Evolutionary conservation across 2,797 vertebrate genomes (phyloP), one percentile per base, ranked within the genome.

Genomic region (Clarias laeviceps): DNA sequence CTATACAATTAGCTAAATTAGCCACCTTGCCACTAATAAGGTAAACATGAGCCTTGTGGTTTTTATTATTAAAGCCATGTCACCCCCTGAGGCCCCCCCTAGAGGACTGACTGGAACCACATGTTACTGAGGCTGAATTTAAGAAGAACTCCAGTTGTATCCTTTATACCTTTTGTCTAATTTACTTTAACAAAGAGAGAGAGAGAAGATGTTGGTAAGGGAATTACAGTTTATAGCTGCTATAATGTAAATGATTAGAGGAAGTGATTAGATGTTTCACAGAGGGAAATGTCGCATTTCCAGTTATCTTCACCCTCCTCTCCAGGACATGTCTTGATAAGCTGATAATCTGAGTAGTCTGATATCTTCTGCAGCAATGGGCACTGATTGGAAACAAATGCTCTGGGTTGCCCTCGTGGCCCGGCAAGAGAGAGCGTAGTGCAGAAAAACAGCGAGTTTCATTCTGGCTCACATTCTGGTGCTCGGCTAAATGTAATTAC

Each of bases 1-100:
- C 93, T 93, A 92, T 92, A 93, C 95, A 94, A 94, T 94, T 94
- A 94, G 92, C 85, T 94, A 94, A 84, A 95, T 96, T 96, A 95
- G 94, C 93, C 91, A 94, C 93, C 92, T 91, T 85, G 1, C 79
- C 57, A 86, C 91, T 95, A 95, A 96, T 95, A 94, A 94, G 91
- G 93, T 94, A 94, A 95, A 95, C 92, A 95, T 94, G 88, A 90
- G 91, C 92, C 88, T 87, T 87, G 90, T 88, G 92, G 92, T 91
- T 90, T 93, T 87, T 18, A 88, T 93, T 93, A 93, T 89, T 89
- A 90, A 93, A 90, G 83, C 84, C 24, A 5, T 89, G 91, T 93
- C 90, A 82, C 93, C 92, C 90, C 92, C 89, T 85, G 80, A 57
- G 90, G 86, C 81, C 2, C 86, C 91, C 94, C 92, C 92, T 92